Evolutionary conservation across 2,797 vertebrate genomes (phyloP), one percentile per base, ranked within the genome.

Genomic region (Taeniopygia guttata): DNA sequence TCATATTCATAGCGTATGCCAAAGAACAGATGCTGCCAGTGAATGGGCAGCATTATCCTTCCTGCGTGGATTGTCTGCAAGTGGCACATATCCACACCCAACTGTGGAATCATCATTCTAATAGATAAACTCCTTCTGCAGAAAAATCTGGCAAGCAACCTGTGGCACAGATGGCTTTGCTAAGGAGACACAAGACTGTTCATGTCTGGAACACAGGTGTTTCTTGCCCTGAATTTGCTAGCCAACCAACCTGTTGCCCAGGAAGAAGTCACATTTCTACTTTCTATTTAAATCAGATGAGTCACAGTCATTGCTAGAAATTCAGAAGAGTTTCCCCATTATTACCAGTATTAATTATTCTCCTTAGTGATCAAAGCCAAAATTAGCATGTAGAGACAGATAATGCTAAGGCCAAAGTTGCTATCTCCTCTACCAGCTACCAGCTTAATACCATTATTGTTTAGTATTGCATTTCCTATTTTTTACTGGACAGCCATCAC

Each of bases 11-110:
- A 78, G 40, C 0, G 2, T 23, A 83, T 45, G 90, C 94, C 89
- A 94, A 85, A 96, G 84, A 95, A 83, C 93, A 96, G 94, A 96
- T 94, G 87, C 92, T 94, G 63, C 62, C 66, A 87, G 58, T 95
- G 95, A 96, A 96, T 86, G 82, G 92, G 82, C 90, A 83, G 87
- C 91, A 92, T 93, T 95, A 91, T 94, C 87, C 85, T 89, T 94
- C 75, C 87, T 95, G 90, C 18, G 17, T 92, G 93, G 94, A 95
- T 93, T 92, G 82, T 95, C 92, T 92, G 38, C n/a, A 89, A 89
- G 86, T 82, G 91, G 96, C 93, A 93, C 79, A 67, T 43, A 84
- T 87, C 94, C 87, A 87, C 84, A 21, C 13, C 21, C 76, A 63
- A 34, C 92, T 85, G 63, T 76, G 73, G 87, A 92, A 94, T 85